Evolutionary conservation across 2,888 invertebrate genomes (phyloP).

Genomic region (Caenorhabditis japonica): DNA sequence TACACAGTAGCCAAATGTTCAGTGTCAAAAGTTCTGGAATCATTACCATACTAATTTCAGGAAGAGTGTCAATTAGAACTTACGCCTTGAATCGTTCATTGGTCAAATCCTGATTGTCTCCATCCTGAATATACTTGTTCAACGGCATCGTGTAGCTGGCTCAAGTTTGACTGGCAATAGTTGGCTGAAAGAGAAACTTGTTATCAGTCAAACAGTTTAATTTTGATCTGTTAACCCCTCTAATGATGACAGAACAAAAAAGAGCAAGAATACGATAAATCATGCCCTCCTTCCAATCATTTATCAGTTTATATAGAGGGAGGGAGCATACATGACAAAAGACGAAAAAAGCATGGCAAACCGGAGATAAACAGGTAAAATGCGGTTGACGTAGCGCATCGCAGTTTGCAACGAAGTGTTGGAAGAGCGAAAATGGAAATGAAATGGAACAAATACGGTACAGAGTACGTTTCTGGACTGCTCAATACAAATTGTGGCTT

Average conservation of each 20-base stretch:
- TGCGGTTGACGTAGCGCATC: conserved; percentile 33
- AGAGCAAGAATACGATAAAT: conserved; percentile 43
- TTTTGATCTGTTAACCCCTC: no score
- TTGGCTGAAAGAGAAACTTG: background rate
- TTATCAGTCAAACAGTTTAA: no score
- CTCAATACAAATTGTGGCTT: no score
- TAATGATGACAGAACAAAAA: no score
- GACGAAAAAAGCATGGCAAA: conserved; percentile 15
- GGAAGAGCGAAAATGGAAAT: background rate
- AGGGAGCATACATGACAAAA: conserved; percentile 20
- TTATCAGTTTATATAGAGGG: conserved; percentile 41
- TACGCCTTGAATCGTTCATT: conserved; percentile 61
- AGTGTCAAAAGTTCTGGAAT: conserved; percentile 49
- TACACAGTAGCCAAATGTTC: conserved; percentile 40
- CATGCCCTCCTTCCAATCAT: no score
- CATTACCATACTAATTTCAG: background rate
- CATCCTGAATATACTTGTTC: conserved; percentile 59
- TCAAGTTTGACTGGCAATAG: conserved; percentile 5
- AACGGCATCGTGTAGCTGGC: conserved; percentile 29
- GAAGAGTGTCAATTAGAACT: background rate
- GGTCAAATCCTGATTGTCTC: conserved; percentile 68
- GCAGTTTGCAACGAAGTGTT: background rate
- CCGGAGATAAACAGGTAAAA: conserved; percentile 37
- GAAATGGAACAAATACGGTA: background rate
- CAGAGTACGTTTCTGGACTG: no score